phyloP scores from a whole-genome alignment of 2,797 vertebrate genomes.

The Rhinella marina region DNA sequence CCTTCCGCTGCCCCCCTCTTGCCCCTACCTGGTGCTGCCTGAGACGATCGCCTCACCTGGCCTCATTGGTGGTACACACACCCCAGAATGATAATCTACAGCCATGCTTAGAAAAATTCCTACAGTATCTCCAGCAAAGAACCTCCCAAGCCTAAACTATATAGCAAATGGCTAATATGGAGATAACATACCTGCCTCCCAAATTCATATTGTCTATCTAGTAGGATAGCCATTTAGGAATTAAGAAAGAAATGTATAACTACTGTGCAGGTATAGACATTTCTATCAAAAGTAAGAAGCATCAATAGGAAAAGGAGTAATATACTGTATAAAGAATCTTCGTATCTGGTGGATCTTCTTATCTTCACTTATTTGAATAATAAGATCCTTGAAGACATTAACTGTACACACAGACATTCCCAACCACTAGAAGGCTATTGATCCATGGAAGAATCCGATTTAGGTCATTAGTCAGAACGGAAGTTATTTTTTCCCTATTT shows the following conservation, averaged over 20 bases:
- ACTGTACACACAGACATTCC: not conserved
- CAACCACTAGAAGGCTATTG: slow-evolving; percentile 34
- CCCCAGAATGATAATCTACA: too few relatives aligned
- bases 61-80: too few relatives aligned
- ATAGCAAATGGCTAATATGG: not conserved
- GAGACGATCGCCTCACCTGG: too few relatives aligned
- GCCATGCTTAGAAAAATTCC: too few relatives aligned
- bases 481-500: slow-evolving; percentile 39
- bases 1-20: too few relatives aligned
- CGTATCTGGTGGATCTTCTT: not conserved
- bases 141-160: not conserved
- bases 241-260: too few relatives aligned
- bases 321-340: not conserved
- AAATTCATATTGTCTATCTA: not conserved
- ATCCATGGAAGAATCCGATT: slow-evolving; percentile 43
- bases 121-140: not conserved
- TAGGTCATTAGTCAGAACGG: slow-evolving; percentile 42
- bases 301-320: not conserved
- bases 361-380: not conserved
- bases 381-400: slow-evolving; percentile 3
- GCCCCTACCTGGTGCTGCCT: too few relatives aligned
- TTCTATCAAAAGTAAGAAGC: not conserved
- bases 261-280: not conserved
- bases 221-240: too few relatives aligned
- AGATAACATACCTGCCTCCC: not conserved